These are phyloP conservation scores for Anthoscopus minutus DNA, from an alignment of 2,113 vertebrate genomes.

Conservation along the genomic window DNA sequence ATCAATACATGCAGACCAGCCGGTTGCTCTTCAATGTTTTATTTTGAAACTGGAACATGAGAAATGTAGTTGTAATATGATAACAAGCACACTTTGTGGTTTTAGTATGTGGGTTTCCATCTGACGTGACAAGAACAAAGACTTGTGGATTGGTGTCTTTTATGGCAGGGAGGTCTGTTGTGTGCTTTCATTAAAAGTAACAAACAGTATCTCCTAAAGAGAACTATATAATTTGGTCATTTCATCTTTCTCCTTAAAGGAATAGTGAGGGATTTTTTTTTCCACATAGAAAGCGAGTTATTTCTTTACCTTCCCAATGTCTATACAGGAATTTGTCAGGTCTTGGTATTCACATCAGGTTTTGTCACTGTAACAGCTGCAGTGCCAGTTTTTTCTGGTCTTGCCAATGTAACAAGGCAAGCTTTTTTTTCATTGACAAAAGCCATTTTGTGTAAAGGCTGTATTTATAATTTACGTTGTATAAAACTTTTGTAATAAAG, in stretches of 20 bases:
- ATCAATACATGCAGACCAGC: not conserved
- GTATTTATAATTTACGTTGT: slow-evolving; percentile 9
- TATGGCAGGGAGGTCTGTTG: not conserved
- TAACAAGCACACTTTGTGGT: not conserved
- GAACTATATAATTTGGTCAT: not conserved
- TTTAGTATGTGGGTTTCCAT: not conserved
- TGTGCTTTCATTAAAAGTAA: not conserved
- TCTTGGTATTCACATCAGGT: not conserved
- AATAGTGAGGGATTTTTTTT: not conserved
- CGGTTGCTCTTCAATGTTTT: not conserved
- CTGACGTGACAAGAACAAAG: not conserved
- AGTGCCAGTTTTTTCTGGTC: not conserved
- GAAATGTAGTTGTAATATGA: not conserved
- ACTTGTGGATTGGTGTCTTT: not conserved
- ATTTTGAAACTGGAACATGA: not conserved
- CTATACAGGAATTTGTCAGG: not conserved
- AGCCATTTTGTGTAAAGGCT: not conserved
- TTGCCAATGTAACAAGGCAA: rapidly evolving
- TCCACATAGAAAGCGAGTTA: not conserved
- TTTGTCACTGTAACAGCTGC: not conserved
- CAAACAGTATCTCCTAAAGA: not conserved
- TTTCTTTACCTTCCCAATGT: not conserved
- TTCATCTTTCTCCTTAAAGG: not conserved
- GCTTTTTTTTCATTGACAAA: not conserved
- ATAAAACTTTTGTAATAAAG: slow-evolving; percentile 29